phyloP scores from a whole-genome alignment of 23 tunicate species.

The Trididemnum miniatum region DNA sequence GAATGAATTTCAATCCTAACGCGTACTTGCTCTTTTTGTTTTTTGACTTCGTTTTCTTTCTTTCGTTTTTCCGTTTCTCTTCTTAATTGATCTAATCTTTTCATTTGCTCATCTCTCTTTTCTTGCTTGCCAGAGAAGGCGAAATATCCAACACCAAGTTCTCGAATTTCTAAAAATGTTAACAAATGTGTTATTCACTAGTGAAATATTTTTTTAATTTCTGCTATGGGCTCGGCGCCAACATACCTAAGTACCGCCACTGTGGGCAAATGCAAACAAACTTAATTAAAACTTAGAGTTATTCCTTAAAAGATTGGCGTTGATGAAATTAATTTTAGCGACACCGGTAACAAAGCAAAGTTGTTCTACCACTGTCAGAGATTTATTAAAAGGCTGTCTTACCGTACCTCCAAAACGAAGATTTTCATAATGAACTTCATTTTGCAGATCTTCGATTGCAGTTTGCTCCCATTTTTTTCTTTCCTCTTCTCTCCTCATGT shows the following conservation, averaged over 20 bases:
- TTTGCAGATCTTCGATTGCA: slow-evolving; percentile 47
- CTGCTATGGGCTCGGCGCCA: too few species aligned
- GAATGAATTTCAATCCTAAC: too few species aligned
- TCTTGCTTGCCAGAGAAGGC: slow-evolving; percentile 74
- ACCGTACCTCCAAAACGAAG: slow-evolving; percentile 49
- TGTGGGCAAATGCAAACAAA: too few species aligned
- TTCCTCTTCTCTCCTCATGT: slow-evolving; percentile 92
- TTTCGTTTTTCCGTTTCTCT: slow-evolving; percentile 68
- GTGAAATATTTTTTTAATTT: too few species aligned
- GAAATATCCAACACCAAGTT: slow-evolving; percentile 96
- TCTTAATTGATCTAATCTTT: slow-evolving; percentile 54
- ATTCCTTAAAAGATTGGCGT: too few species aligned
- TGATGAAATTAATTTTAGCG: too few species aligned
- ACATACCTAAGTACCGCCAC: too few species aligned
- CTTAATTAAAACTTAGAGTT: too few species aligned
- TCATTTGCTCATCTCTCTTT: slow-evolving; percentile 74
- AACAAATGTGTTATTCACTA: too few species aligned
- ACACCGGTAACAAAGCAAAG: too few species aligned
- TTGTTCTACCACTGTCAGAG: too few species aligned
- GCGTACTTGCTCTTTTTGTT: slow-evolving; percentile 46
- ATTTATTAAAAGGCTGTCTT: too few species aligned
- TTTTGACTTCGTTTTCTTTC: slow-evolving; percentile 41
- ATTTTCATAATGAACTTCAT: slow-evolving; percentile 69
- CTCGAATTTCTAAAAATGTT: slow-evolving; percentile 64
- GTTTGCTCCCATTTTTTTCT: slow-evolving; percentile 78